These are phyloP conservation scores for Paracyclopina nana DNA, from an alignment of 1,140 invertebrate genomes.

Conservation along the genomic window DNA sequence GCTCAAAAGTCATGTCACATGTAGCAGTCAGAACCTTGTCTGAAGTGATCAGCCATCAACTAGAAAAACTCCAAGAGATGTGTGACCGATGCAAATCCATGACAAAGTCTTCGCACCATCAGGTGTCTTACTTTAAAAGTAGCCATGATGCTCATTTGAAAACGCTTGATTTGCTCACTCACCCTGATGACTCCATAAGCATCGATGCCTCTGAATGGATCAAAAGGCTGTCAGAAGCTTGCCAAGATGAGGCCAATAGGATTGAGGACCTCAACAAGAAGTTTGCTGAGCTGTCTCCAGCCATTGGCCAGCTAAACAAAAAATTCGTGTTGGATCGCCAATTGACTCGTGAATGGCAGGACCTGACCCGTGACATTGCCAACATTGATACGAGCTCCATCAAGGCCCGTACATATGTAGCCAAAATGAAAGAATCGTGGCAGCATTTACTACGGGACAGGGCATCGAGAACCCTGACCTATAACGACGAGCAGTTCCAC, in stretches of 20 bases:
- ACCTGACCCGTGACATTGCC: slow-evolving; percentile 16
- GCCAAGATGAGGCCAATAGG: background rate
- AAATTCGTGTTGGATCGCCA: slow-evolving; percentile 3
- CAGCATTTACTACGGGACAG: slow-evolving; percentile 68
- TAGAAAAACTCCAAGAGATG: slow-evolving; percentile 9
- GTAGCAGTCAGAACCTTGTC: background rate
- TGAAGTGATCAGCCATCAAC: slow-evolving; percentile 16
- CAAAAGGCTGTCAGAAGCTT: background rate
- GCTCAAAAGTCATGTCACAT: too few species aligned
- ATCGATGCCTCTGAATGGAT: too few species aligned
- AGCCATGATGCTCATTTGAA: background rate
- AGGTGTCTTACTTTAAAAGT: slow-evolving; percentile 9
- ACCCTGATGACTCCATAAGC: too few species aligned
- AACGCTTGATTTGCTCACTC: background rate
- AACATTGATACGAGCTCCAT: slow-evolving; percentile 23
- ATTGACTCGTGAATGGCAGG: slow-evolving; percentile 16
- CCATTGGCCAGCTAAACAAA: slow-evolving; percentile 8
- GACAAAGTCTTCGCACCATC: slow-evolving; percentile 4
- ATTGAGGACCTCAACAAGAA: background rate
- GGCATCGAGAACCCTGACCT: slow-evolving; percentile 48
- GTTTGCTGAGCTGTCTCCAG: slow-evolving; percentile 1
- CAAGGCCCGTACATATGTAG: slow-evolving; percentile 46
- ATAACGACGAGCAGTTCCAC: slow-evolving; percentile 84
- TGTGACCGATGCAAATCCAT: slow-evolving; percentile 1
- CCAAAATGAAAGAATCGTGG: slow-evolving; percentile 66